A percentile compares a stretch with the other conserved stretches of the same genome.
Evolutionary conservation across 2,888 invertebrate species (phyloP).

Genomic region (Campoplex capitator): DNA sequence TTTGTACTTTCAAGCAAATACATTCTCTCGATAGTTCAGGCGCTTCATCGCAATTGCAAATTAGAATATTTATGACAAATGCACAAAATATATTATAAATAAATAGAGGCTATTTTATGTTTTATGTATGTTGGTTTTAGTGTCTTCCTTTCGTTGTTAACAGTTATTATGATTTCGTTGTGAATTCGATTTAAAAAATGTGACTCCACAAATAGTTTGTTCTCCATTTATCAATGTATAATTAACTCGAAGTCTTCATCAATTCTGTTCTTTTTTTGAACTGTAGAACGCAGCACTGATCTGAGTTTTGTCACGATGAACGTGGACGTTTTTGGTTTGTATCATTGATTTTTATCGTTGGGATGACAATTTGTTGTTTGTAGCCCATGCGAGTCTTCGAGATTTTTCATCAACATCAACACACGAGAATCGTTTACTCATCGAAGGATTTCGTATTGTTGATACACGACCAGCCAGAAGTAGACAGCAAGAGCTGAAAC

Average conservation of each 20-base stretch:
- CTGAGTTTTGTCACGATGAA: not conserved
- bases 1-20: not conserved
- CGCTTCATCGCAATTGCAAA: not conserved
- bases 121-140: not conserved
- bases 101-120: not conserved
- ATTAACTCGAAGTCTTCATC: too few species aligned
- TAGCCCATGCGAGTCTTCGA: not conserved
- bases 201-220: not conserved
- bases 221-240: too few species aligned
- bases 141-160: too few species aligned
- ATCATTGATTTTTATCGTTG: not conserved
- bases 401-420: not conserved
- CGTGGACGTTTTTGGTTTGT: not conserved
- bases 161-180: too few species aligned
- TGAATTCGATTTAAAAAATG: not conserved
- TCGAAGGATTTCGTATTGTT: conserved; percentile 40
- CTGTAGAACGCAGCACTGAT: not conserved
- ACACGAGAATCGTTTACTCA: not conserved
- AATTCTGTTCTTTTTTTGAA: not conserved
- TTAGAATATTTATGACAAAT: not conserved
- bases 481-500: conserved; percentile 32
- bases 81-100: not conserved
- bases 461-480: conserved; percentile 49
- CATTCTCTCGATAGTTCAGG: not conserved
- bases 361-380: not conserved